Evolutionary conservation across 1,140 invertebrate genomes (phyloP), one percentile per base, ranked within the genome.

Genomic region (Ptiloglossa arizonensis): DNA sequence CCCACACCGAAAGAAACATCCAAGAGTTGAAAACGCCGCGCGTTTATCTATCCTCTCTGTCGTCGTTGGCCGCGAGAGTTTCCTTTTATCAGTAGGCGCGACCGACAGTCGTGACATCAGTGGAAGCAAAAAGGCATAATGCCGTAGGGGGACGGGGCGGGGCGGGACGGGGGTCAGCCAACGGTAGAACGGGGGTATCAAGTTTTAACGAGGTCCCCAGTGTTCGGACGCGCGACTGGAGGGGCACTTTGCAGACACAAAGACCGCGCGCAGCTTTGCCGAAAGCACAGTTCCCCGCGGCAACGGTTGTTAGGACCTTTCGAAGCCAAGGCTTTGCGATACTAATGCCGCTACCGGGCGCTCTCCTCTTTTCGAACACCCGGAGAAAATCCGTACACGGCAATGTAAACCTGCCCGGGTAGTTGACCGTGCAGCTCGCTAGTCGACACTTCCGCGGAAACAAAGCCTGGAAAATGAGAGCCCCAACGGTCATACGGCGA

Each of bases 131-230:
- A 35, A 44, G n/a, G 46, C 17, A 9, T 19, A 46, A 57, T 41
- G 50, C 32, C 59, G 5, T n/a, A 0, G 15, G 41, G 66, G 62
- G 35, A 8, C 32, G 19, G 35, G 35, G 5, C 27, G 24, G n/a
- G n/a, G n/a, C n/a, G n/a, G n/a, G n/a, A 50, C 17, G 13, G 41
- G 41, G 41, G 35, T n/a, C n/a, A 8, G 1, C 35, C 11, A 13
- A 41, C 41, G 41, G 13, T 6, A 35, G 35, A 35, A 5, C 2
- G 8, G 15, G 32, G 17, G 74, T 78, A 78, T 81, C 79, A 81
- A 81, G 74, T 78, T 81, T 81, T 81, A 81, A 81, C 74, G 79
- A 81, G 79, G 29, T 81, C 52, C 44, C 48, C 57, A 35, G 67
- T 78, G 62, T 69, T 54, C 60, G 71, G 62, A 29, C 41, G 52